Conservation (phyloP, 2,888 invertebrate species). For the Acronicta aceris region DNA sequence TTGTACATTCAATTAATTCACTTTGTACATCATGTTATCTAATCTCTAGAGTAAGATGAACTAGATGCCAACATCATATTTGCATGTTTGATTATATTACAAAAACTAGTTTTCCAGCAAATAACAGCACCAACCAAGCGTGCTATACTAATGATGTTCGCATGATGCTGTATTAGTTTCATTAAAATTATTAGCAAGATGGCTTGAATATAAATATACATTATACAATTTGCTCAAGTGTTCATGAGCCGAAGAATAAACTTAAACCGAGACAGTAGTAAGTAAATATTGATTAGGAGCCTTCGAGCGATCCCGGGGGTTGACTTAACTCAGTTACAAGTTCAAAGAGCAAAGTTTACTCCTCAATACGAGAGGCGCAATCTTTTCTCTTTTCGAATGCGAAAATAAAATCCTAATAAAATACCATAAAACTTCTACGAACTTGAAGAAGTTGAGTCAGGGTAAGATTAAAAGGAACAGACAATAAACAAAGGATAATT, state of each 20-base stretch:
- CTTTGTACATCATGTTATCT: slow-evolving; percentile 28
- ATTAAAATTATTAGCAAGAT: slow-evolving; percentile 21
- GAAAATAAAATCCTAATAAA: slow-evolving; percentile 52
- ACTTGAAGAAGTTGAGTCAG: slow-evolving; percentile 19
- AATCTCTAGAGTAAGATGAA: slow-evolving; percentile 37
- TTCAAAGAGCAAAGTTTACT: slow-evolving; percentile 84
- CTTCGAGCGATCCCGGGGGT: slow-evolving; percentile 68
- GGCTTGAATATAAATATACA: slow-evolving; percentile 22
- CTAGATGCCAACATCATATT: slow-evolving; percentile 6
- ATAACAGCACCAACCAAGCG: slow-evolving; percentile 12
- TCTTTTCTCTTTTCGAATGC: slow-evolving; percentile 63
- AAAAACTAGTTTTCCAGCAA: slow-evolving; percentile 9
- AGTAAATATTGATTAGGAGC: slow-evolving; percentile 78
- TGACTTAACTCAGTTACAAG: slow-evolving; percentile 84
- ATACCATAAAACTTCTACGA: slow-evolving; percentile 38
- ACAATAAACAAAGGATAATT: slow-evolving; percentile 33
- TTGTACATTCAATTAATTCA: slow-evolving; percentile 50
- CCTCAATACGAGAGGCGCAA: slow-evolving; percentile 65
- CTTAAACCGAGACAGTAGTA: slow-evolving; percentile 61
- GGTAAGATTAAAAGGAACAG: slow-evolving; percentile 23
- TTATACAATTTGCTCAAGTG: slow-evolving; percentile 31
- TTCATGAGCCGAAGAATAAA: slow-evolving; percentile 48
- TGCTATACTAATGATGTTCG: slow-evolving; percentile 33
- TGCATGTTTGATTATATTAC: background rate
- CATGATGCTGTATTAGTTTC: slow-evolving; percentile 17